Evolutionary conservation across 1,140 invertebrate genomes (phyloP).

Genomic region (Riptortus pedestris): DNA sequence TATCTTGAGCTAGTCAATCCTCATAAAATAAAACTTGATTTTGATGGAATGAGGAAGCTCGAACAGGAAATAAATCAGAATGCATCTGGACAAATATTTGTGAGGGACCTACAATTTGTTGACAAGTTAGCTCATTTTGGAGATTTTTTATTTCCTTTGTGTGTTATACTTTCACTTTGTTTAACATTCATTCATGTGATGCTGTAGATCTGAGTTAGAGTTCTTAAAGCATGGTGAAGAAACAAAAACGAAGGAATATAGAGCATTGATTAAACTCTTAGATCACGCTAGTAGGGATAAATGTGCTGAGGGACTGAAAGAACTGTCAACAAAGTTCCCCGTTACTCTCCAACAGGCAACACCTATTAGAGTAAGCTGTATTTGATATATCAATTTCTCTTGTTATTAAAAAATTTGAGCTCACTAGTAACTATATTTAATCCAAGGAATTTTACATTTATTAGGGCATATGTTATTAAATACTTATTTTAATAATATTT

Average conservation of each 20-base stretch:
- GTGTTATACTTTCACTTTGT: too few relatives aligned
- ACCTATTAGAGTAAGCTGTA: slow-evolving; percentile 66
- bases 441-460: too few relatives aligned
- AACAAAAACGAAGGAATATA: slow-evolving; percentile 72
- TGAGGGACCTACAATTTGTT: slow-evolving; percentile 54
- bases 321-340: slow-evolving; percentile 37
- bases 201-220: slow-evolving; percentile 42
- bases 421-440: too few relatives aligned
- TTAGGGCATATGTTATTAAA: too few relatives aligned
- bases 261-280: slow-evolving; percentile 56
- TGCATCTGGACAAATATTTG: slow-evolving; percentile 46
- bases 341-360: slow-evolving; percentile 61
- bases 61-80: slow-evolving; percentile 51
- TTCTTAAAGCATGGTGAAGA: slow-evolving; percentile 75
- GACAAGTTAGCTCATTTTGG: slow-evolving; percentile 41
- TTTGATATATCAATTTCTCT: too few relatives aligned
- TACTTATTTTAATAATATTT: too few relatives aligned
- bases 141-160: background rate
- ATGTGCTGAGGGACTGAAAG: slow-evolving; percentile 39
- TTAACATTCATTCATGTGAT: too few relatives aligned
- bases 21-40: slow-evolving; percentile 43
- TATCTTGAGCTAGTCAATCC: slow-evolving; percentile 70
- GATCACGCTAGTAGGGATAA: slow-evolving; percentile 36
- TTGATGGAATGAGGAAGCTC: slow-evolving; percentile 43
- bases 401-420: too few relatives aligned